Evolutionary conservation across 2,113 vertebrate genomes (phyloP).

Genomic region (Phodopus roborovskii): DNA sequence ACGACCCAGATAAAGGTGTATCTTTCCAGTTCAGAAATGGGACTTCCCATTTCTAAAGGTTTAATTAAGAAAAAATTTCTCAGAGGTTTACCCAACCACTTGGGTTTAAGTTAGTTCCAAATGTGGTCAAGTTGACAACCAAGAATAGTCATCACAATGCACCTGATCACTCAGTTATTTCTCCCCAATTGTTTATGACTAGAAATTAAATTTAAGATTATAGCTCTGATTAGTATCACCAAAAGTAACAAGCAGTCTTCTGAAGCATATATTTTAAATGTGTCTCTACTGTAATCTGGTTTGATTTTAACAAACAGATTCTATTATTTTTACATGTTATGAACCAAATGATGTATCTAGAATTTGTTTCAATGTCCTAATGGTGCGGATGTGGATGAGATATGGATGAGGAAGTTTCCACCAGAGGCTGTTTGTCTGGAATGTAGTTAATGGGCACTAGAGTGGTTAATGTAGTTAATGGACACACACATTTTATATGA

Average conservation of each 20-base stretch:
- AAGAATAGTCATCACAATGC: not conserved
- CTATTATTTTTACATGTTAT: not conserved
- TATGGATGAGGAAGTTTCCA: not conserved
- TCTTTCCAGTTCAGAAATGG: not conserved
- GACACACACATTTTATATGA: too few species aligned
- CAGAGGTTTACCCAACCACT: not conserved
- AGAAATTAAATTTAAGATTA: not conserved
- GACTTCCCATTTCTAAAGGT: not conserved
- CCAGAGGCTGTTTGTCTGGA: not conserved
- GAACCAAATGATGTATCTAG: not conserved
- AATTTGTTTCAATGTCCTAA: constrained; percentile 14
- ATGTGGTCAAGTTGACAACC: not conserved
- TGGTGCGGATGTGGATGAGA: not conserved
- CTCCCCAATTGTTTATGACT: not conserved
- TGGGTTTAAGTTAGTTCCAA: not conserved
- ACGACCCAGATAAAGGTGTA: too few species aligned
- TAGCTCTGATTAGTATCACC: not conserved
- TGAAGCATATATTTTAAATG: not conserved
- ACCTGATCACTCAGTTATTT: not conserved
- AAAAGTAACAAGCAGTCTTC: not conserved
- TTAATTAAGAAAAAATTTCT: not conserved
- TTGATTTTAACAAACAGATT: not conserved
- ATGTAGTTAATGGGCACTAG: not conserved
- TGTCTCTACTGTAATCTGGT: not conserved
- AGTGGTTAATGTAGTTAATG: too few species aligned